Percentiles rank a stretch among this genome's conserved stretches.
Evolutionary conservation across 2,113 vertebrate genomes (phyloP).

Genomic region (Myotis lucifugus): DNA sequence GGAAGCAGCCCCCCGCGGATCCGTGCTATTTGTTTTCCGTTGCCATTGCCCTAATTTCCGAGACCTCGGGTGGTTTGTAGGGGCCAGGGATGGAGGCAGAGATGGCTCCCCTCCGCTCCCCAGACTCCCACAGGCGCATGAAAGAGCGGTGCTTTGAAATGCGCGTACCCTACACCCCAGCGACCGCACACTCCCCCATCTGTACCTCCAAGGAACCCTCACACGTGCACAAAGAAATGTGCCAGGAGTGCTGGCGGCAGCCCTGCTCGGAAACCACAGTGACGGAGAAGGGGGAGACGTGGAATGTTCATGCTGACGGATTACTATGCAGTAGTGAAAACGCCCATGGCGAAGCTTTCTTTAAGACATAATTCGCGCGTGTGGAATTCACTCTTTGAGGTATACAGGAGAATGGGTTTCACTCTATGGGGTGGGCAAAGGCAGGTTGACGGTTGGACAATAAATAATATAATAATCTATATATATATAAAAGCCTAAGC

Average conservation of each 20-base stretch:
- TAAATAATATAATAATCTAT: not conserved
- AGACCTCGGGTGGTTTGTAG: slow-evolving; percentile 45
- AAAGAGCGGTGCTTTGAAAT: not conserved
- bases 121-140: not conserved
- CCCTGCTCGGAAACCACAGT: no score
- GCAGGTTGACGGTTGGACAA: not conserved
- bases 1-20: slow-evolving; percentile 17
- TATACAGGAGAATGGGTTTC: not conserved
- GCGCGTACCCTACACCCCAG: fast-evolving
- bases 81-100: slow-evolving; percentile 46
- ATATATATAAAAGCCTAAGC: no score
- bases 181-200: fast-evolving
- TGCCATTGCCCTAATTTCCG: slow-evolving; percentile 73
- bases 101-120: not conserved
- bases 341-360: not conserved
- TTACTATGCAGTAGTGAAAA: not conserved
- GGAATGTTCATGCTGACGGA: fast-evolving
- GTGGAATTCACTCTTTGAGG: not conserved
- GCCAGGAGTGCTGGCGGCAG: not conserved
- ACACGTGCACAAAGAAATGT: not conserved
- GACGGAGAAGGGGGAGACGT: not conserved
- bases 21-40: slow-evolving; percentile 70
- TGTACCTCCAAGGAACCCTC: not conserved
- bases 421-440: not conserved
- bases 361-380: not conserved